Conservation (phyloP, 1,140 invertebrate species). For the Chionoecetes opilio region DNA sequence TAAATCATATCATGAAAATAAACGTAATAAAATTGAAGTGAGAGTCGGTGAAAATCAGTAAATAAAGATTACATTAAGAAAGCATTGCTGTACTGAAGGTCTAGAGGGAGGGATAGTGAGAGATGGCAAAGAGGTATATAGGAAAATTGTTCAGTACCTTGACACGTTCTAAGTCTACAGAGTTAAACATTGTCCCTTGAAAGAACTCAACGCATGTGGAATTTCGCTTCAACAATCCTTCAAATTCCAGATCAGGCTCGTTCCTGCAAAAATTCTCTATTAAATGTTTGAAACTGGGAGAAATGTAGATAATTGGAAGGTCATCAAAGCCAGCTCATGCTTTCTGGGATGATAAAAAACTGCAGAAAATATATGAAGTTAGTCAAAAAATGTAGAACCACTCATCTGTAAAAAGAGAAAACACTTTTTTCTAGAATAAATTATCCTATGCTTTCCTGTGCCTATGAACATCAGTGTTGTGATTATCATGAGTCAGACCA, state of each 20-base stretch:
- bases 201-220: conserved; percentile 87
- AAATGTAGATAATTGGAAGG: conserved; percentile 59
- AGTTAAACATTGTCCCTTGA: conserved; percentile 87
- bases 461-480: background rate
- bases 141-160: conserved; percentile 83
- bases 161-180: conserved; percentile 86
- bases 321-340: conserved; percentile 45
- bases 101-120: conserved; percentile 64
- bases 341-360: conserved; percentile 44
- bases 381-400: background rate
- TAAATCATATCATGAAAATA: background rate
- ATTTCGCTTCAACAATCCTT: conserved; percentile 86
- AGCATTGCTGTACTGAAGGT: conserved; percentile 65
- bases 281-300: conserved; percentile 68
- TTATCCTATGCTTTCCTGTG: background rate
- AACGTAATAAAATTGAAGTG: background rate
- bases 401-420: background rate
- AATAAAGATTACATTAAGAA: conserved; percentile 54
- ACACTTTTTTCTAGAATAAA: background rate
- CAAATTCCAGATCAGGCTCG: conserved; percentile 86
- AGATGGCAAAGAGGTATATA: conserved; percentile 72
- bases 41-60: conserved; percentile 28
- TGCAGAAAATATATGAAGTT: conserved; percentile 33
- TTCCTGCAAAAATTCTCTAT: conserved; percentile 82
- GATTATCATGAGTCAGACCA: background rate